Evolutionary conservation across 2,113 vertebrate genomes (phyloP).

Genomic region (Menura novaehollandiae): DNA sequence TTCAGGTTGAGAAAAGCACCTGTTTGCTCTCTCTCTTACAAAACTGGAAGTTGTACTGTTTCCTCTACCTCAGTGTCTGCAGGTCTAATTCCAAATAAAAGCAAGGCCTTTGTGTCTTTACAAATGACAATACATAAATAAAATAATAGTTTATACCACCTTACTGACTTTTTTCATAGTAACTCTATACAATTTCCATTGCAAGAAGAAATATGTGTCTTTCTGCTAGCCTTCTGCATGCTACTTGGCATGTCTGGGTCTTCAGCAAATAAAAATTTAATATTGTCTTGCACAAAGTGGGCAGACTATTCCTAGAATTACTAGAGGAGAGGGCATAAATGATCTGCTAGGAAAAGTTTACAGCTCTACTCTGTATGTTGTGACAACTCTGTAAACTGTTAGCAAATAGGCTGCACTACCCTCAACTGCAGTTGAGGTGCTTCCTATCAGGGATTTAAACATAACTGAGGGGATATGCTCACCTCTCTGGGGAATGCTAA

Average conservation of each 20-base stretch:
- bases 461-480: neutral
- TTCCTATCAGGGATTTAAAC: neutral
- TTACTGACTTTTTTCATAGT: neutral
- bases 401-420: neutral
- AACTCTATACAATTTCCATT: neutral
- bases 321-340: neutral
- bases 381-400: neutral
- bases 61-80: neutral
- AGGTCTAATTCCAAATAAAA: neutral
- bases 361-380: neutral
- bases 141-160: neutral
- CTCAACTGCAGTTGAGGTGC: neutral
- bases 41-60: neutral
- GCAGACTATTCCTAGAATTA: neutral
- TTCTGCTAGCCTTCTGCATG: neutral
- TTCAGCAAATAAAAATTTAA: neutral
- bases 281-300: neutral
- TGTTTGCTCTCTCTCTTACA: neutral
- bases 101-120: neutral
- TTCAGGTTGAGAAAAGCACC: neutral
- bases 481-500: neutral
- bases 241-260: neutral
- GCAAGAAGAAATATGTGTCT: neutral
- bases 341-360: neutral
- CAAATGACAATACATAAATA: neutral